phyloP scores from a whole-genome alignment of 2,797 vertebrate species.

The Arnoldichthys spilopterus region DNA sequence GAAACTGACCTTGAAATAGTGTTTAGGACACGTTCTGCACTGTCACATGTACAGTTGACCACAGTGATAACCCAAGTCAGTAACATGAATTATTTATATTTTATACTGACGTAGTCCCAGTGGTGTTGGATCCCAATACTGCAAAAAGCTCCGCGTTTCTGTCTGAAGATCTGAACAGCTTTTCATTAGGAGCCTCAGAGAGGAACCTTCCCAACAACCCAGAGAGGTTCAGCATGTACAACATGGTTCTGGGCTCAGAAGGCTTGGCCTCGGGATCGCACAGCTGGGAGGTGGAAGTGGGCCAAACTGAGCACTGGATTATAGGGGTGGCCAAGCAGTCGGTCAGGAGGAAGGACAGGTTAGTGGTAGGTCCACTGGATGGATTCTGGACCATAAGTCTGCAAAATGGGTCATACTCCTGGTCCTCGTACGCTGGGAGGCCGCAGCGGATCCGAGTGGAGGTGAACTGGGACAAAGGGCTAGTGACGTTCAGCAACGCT shows the following conservation, averaged over 20 bases:
- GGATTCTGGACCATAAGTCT: no score
- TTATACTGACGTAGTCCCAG: constrained; percentile 55
- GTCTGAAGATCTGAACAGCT: neutral
- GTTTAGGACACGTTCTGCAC: no score
- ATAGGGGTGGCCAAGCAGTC: neutral
- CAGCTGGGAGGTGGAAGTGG: no score
- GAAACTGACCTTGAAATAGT: no score
- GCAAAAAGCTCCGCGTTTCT: constrained; percentile 44
- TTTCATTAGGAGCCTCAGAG: no score
- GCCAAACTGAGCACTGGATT: constrained; percentile 2
- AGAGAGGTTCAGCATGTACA: constrained; percentile 71
- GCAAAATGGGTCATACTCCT: no score
- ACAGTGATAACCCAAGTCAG: no score
- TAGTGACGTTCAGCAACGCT: neutral
- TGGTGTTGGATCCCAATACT: constrained; percentile 79
- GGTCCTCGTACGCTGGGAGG: no score
- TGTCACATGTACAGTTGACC: no score
- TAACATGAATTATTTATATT: neutral
- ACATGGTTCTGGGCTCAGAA: no score
- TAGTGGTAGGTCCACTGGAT: neutral
- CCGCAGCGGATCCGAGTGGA: neutral
- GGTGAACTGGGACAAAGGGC: neutral
- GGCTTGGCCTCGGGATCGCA: no score
- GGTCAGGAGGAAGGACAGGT: neutral
- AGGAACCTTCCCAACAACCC: constrained; percentile 63